phyloP scores from a whole-genome alignment of 2,113 vertebrate genomes.

The Ranitomeya imitator region DNA sequence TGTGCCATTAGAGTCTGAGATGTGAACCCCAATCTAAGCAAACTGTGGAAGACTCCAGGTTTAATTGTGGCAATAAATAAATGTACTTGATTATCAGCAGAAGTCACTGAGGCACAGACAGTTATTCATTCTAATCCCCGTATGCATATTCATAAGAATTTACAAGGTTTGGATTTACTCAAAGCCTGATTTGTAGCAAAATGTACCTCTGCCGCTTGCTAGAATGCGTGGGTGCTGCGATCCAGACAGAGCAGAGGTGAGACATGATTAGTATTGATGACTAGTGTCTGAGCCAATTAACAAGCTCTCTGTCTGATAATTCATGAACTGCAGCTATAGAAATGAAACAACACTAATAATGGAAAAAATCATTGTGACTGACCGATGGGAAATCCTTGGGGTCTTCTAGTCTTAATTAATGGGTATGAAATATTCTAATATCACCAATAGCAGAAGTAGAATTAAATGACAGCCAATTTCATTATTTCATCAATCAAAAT shows the following conservation, averaged over 20 bases:
- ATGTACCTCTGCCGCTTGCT: slow-evolving; percentile 31
- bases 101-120: not conserved
- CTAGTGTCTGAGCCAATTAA: slow-evolving; percentile 39
- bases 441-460: not conserved
- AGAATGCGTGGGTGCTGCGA: slow-evolving; percentile 17
- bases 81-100: not conserved
- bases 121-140: not conserved
- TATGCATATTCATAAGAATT: not conserved
- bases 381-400: not conserved
- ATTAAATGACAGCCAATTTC: not conserved
- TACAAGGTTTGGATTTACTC: not conserved
- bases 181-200: not conserved
- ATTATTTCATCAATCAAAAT: not conserved
- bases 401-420: not conserved
- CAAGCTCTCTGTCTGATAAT: slow-evolving; percentile 12
- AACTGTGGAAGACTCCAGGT: not conserved
- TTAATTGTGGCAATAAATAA: not conserved
- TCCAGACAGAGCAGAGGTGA: slow-evolving; percentile 32
- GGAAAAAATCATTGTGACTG: not conserved
- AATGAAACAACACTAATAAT: not conserved
- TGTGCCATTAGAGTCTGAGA: no score
- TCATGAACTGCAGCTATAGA: slow-evolving; percentile 5
- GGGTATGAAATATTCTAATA: not conserved
- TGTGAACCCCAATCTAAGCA: not conserved
- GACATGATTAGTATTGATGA: slow-evolving; percentile 30